These are phyloP conservation scores for Stegophylla sp. DNA, from an alignment of 2,888 invertebrate genomes.

Conservation along the genomic window DNA sequence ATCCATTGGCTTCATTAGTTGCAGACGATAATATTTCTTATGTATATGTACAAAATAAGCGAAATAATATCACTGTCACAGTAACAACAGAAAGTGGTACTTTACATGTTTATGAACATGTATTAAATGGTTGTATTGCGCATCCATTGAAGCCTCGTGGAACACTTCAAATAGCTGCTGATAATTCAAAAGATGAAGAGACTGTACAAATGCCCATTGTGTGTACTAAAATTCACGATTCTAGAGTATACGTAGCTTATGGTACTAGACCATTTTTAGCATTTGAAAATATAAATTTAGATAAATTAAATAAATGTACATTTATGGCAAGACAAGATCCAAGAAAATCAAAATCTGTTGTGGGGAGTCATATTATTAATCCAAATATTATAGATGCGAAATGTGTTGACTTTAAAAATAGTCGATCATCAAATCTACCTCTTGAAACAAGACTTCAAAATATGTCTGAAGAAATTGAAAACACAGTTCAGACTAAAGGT, in stretches of 20 bases:
- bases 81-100: conserved; percentile 51
- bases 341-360: conserved; percentile 45
- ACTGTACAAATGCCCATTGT: conserved; percentile 49
- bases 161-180: conserved; percentile 52
- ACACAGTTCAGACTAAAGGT: conserved; percentile 53
- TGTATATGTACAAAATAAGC: conserved; percentile 31
- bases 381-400: conserved; percentile 44
- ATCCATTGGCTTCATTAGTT: conserved; percentile 47
- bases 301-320: conserved; percentile 50
- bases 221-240: conserved; percentile 40
- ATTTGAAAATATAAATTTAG: conserved; percentile 54
- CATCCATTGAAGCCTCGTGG: conserved; percentile 49
- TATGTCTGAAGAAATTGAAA: conserved; percentile 59
- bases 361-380: conserved; percentile 36
- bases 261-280: conserved; percentile 48
- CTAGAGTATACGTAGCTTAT: conserved; percentile 31
- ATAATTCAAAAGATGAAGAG: conserved; percentile 46
- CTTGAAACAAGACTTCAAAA: conserved; percentile 56
- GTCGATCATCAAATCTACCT: conserved; percentile 47
- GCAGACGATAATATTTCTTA: conserved; percentile 48
- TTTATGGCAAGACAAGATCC: conserved; percentile 53
- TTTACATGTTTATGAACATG: conserved; percentile 46
- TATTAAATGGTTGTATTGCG: conserved; percentile 47
- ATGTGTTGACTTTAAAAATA: conserved; percentile 49
- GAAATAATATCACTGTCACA: conserved; percentile 41